These are phyloP conservation scores for Bombycilla garrulus DNA, from an alignment of 2,113 vertebrate species.

Conservation along the genomic window DNA sequence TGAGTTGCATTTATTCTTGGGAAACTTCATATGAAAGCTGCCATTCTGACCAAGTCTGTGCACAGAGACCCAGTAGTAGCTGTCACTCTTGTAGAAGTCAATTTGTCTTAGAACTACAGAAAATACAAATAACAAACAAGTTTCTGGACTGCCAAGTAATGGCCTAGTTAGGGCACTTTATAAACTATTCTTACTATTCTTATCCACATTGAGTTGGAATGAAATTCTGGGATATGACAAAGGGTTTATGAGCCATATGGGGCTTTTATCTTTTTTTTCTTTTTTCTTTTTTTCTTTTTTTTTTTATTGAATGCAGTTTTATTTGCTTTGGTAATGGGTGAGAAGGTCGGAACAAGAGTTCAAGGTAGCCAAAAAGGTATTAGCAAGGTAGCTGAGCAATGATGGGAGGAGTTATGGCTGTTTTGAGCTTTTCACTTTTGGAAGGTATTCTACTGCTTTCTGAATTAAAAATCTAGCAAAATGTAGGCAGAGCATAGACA, in stretches of 20 bases:
- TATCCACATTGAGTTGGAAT: background rate
- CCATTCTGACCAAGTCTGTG: background rate
- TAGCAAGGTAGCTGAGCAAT: background rate
- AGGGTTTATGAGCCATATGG: background rate
- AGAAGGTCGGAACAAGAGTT: background rate
- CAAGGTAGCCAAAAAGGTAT: background rate
- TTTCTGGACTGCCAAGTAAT: background rate
- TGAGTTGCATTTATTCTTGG: background rate
- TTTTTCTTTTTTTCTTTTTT: background rate
- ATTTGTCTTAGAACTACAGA: background rate
- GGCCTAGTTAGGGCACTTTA: background rate
- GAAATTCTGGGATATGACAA: background rate
- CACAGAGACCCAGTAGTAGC: background rate
- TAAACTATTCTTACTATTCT: conserved; percentile 11
- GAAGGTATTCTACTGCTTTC: background rate
- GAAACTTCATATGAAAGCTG: background rate
- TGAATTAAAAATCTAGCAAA: background rate
- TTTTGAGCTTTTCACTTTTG: background rate
- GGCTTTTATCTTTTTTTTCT: background rate
- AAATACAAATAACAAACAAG: conserved; percentile 11
- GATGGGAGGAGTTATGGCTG: background rate
- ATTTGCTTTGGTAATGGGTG: background rate
- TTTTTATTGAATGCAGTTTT: background rate
- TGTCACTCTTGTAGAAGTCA: background rate
- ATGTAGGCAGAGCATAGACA: background rate